Conservation (phyloP, 1,140 invertebrate genomes). For the Drosophila tani region DNA sequence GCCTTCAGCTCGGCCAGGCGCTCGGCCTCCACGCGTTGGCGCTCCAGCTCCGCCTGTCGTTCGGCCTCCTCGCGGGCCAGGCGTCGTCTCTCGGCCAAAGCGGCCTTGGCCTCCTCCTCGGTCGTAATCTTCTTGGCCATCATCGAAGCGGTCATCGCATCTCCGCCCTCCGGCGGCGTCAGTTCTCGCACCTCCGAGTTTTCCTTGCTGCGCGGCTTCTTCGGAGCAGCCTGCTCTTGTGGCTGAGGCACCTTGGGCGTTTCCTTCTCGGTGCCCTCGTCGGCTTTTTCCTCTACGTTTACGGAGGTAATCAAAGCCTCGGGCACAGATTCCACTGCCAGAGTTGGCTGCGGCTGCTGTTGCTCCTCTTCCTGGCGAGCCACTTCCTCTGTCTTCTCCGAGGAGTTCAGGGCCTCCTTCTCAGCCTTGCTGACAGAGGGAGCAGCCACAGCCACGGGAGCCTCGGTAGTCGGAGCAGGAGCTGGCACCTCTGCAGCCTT, state of each 20-base stretch:
- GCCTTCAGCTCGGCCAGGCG: constrained; percentile 90
- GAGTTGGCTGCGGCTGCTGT: constrained; percentile 39
- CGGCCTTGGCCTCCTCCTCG: constrained; percentile 95
- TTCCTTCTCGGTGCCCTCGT: constrained; percentile 85
- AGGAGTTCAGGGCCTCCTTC: constrained; percentile 82
- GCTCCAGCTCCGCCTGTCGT: constrained; percentile 92
- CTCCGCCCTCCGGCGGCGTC: constrained; percentile 69
- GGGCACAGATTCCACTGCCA: constrained; percentile 9
- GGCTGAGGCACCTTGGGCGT: constrained; percentile 26
- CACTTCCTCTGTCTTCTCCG: constrained; percentile 81
- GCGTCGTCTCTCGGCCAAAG: constrained; percentile 93
- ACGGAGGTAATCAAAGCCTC: constrained; percentile 41
- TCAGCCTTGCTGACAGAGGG: constrained; percentile 76
- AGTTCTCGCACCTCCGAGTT: constrained; percentile 79
- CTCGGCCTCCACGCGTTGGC: constrained; percentile 90
- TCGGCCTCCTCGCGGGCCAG: constrained; percentile 94
- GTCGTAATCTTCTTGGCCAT: constrained; percentile 90
- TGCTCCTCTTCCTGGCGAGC: constrained; percentile 42
- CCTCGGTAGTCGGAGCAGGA: constrained; percentile 15
- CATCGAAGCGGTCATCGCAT: constrained; percentile 87
- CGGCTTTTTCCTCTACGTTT: constrained; percentile 74
- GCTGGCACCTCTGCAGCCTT: constrained; percentile 29
- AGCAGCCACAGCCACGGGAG: constrained; percentile 1
- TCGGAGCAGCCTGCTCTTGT: constrained; percentile 26
- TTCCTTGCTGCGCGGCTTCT: constrained; percentile 79